Base-by-base conservation (phyloP, 2,113 vertebrate species). In the Trichechus manatus region DNA sequence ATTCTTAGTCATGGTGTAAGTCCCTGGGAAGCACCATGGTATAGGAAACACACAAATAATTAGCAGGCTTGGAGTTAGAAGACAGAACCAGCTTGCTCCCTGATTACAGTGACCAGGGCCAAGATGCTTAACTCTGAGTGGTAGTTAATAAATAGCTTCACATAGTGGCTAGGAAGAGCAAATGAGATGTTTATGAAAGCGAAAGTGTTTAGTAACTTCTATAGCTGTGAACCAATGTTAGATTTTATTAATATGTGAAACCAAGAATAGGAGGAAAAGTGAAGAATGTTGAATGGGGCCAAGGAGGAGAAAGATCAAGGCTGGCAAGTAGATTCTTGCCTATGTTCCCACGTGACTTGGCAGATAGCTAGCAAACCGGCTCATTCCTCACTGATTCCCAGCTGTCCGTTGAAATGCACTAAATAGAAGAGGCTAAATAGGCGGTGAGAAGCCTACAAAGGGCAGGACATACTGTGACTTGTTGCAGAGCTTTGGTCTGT, bases 331-430 rank as follows among this genome's bases (percentile, higher is more conserved):
- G 6, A 2, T 29, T 89, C 56, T 39, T 70, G 53, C 44, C 31
- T 39, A 4, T 8, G 7, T 47, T 83, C 19, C 61, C 5, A 0
- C 36, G 79, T 72, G 59, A n/a, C 42, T 19, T 9, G 61, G 29
- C 11, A 68, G 78, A 50, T 11, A 63, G 66, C 33, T 23, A 13
- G 31, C 6, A 56, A 79, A 20, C 68, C 7, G 23, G 70, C 61
- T 42, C 25, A 20, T 47, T 23, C 39, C 9, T 36, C 23, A 3
- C 9, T 10, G 8, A 9, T n/a, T n/a, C 11, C 61, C 36, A 50
- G 0, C 31, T 39, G 1, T 10, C 83, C 29, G 7, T 81, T 27
- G 59, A 56, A 22, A n/a, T 9, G 3, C 2, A 0, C 10, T 9
- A 4, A 33, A 3, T 9, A 29, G 50, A 33, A 59, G 83, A 78